phyloP scores from a whole-genome alignment of 2,888 invertebrate genomes.

The Spisula subtruncata region DNA sequence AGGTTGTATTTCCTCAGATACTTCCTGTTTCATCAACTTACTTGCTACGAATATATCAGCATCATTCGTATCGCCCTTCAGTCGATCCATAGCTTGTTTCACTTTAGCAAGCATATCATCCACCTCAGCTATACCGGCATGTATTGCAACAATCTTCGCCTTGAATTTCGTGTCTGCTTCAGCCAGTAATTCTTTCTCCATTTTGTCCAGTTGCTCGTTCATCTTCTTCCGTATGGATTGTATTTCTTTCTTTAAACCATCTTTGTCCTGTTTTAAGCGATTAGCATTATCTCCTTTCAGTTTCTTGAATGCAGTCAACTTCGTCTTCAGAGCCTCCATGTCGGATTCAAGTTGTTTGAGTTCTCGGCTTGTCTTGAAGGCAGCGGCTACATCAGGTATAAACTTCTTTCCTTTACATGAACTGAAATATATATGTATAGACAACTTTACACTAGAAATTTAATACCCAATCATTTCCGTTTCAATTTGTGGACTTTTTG shows the following conservation, averaged over 20 bases:
- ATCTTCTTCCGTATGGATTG: slow-evolving; percentile 5
- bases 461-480: too few species aligned
- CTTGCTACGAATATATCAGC: neutral
- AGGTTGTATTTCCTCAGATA: neutral
- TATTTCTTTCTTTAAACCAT: neutral
- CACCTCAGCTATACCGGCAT: neutral
- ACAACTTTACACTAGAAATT: too few species aligned
- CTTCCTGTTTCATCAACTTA: neutral
- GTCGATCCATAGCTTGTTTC: neutral
- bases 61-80: neutral
- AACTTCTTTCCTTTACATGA: neutral
- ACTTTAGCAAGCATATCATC: neutral
- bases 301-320: neutral
- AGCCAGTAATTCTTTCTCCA: neutral
- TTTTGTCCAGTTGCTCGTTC: slow-evolving; percentile 21
- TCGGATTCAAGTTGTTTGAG: neutral
- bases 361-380: too few species aligned
- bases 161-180: slow-evolving; percentile 3
- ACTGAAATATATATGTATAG: too few species aligned
- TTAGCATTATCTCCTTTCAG: neutral
- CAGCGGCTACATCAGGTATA: slow-evolving; percentile 6
- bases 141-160: neutral
- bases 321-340: neutral
- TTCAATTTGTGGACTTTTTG: too few species aligned
- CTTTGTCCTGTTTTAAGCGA: neutral